These are phyloP conservation scores for Meteorus cinctellus DNA, from an alignment of 2,888 invertebrate genomes.

Conservation along the genomic window DNA sequence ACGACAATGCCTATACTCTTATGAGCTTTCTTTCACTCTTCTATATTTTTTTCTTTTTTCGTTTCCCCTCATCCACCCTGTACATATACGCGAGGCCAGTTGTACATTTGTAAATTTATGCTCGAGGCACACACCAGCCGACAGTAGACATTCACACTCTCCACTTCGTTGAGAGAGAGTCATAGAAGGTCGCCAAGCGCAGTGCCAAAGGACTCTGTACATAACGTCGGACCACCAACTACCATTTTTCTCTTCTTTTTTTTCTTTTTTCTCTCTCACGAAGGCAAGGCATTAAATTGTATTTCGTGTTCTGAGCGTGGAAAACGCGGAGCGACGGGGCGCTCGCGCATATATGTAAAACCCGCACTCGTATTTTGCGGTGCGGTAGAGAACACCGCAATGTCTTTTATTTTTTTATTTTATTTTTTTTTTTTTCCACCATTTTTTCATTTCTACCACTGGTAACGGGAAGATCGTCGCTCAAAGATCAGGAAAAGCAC, in stretches of 20 bases:
- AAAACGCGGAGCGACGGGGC: slow-evolving; percentile 42
- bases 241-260: slow-evolving; percentile 12
- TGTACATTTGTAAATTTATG: slow-evolving; percentile 20
- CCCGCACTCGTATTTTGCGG: slow-evolving; percentile 56
- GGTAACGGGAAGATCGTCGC: slow-evolving; percentile 24
- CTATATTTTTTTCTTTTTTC: slow-evolving; percentile 10
- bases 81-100: slow-evolving; percentile 13
- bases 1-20: slow-evolving; percentile 8
- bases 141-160: slow-evolving; percentile 28
- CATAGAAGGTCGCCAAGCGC: slow-evolving; percentile 11
- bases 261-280: slow-evolving; percentile 32
- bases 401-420: slow-evolving; percentile 18
- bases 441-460: slow-evolving; percentile 1
- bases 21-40: slow-evolving; percentile 3
- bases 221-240: slow-evolving; percentile 18
- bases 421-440: background rate
- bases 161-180: slow-evolving; percentile 1
- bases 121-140: slow-evolving; percentile 9
- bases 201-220: slow-evolving; percentile 11
- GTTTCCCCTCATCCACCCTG: slow-evolving; percentile 38
- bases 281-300: slow-evolving; percentile 58
- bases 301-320: slow-evolving; percentile 52
- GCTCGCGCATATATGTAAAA: slow-evolving; percentile 50
- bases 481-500: slow-evolving; percentile 30
- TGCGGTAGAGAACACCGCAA: slow-evolving; percentile 28